Percentiles rank a stretch among this genome's conserved stretches.
Evolutionary conservation across 1,140 invertebrate genomes (phyloP).

Genomic region (Meloidogyne exigua): DNA sequence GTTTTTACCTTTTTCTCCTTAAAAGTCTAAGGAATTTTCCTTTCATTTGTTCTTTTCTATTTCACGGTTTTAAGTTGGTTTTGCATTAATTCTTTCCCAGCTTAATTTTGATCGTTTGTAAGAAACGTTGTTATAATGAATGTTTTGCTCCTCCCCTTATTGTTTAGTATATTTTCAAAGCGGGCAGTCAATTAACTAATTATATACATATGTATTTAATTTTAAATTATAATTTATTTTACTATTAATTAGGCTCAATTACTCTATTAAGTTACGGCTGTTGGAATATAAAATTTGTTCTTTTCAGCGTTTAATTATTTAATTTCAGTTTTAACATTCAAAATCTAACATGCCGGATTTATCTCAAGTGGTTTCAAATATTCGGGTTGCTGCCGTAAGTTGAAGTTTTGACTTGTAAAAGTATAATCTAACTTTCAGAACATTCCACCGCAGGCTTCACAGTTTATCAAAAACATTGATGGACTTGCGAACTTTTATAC

Average conservation of each 20-base stretch:
- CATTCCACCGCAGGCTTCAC: slow-evolving; percentile 3
- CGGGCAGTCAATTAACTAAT: not conserved
- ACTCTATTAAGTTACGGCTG: too few relatives aligned
- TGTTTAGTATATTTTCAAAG: not conserved
- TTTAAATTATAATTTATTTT: not conserved
- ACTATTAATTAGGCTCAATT: too few relatives aligned
- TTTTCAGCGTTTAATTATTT: not conserved
- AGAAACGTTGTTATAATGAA: not conserved
- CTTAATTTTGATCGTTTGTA: not conserved
- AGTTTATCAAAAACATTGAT: not conserved
- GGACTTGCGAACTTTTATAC: not conserved
- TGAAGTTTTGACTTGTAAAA: not conserved
- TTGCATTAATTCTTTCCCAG: not conserved
- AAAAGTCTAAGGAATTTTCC: not conserved
- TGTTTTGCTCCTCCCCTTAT: not conserved
- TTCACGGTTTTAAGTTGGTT: not conserved
- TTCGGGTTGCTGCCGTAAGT: not conserved
- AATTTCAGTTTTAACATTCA: not conserved
- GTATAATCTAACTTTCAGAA: slow-evolving; percentile 8
- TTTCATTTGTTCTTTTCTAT: not conserved
- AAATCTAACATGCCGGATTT: not conserved
- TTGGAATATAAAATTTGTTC: too few relatives aligned
- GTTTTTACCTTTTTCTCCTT: too few relatives aligned
- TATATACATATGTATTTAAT: too few relatives aligned
- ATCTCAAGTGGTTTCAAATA: not conserved